Evolutionary conservation across 2,888 invertebrate genomes (phyloP).

Genomic region (Andricus quercusramuli): DNA sequence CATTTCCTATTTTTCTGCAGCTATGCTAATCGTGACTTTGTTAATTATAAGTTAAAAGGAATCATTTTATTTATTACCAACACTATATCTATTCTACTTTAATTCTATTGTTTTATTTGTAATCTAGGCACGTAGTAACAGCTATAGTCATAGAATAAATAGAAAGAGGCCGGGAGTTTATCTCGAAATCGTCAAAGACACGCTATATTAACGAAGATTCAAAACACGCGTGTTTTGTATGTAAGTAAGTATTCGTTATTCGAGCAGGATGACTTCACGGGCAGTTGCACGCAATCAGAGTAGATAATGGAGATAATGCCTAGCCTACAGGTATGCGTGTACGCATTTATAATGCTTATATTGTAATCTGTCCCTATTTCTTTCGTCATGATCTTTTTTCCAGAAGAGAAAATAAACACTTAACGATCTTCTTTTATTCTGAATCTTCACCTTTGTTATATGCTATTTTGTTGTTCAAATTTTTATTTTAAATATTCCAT

Average conservation of each 20-base stretch:
- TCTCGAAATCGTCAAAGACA: not conserved
- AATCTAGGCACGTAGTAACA: not conserved
- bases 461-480: no score
- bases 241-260: not conserved
- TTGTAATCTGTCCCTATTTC: slow-evolving; percentile 2
- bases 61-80: not conserved
- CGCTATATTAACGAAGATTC: not conserved
- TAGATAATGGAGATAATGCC: slow-evolving; percentile 7
- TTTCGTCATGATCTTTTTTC: not conserved
- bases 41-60: not conserved
- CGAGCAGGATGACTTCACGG: slow-evolving; percentile 7
- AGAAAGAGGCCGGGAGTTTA: not conserved
- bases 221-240: not conserved
- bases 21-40: not conserved
- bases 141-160: not conserved
- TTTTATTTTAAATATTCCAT: no score
- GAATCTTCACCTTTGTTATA: not conserved
- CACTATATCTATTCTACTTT: not conserved
- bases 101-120: not conserved
- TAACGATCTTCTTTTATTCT: not conserved
- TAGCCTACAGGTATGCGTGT: slow-evolving; percentile 3
- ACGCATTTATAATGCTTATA: slow-evolving; percentile 7
- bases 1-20: not conserved
- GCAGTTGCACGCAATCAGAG: slow-evolving; percentile 7
- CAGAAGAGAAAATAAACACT: not conserved